A percentile compares a stretch with the other conserved stretches of the same genome.
phyloP scores from a whole-genome alignment of 1,140 invertebrate species.

The Rhizoglyphus robini region DNA sequence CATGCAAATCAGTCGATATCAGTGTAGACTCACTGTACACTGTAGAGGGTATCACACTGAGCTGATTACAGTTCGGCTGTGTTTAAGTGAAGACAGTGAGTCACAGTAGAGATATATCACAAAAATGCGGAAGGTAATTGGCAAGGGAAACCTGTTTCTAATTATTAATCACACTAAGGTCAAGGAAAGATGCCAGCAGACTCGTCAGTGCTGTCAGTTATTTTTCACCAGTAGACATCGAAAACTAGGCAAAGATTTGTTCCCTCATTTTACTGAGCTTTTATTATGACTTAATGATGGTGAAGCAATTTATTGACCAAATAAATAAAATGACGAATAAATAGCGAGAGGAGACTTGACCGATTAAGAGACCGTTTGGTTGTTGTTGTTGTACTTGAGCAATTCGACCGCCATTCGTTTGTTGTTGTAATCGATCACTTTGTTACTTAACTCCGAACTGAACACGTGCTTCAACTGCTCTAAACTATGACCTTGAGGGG shows the following conservation, averaged over 20 bases:
- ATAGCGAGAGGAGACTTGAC: neutral
- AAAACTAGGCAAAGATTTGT: neutral
- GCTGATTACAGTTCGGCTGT: too few relatives aligned
- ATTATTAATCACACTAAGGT: neutral
- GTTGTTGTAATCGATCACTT: slow-evolving; percentile 12
- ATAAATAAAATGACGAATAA: neutral
- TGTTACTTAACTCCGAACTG: neutral
- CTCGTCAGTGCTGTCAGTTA: too few relatives aligned
- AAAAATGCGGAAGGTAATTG: slow-evolving; percentile 7
- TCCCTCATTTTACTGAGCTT: neutral
- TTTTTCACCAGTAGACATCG: neutral
- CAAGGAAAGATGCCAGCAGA: slow-evolving; percentile 5
- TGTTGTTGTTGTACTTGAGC: neutral
- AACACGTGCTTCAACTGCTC: neutral
- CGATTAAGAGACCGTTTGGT: neutral
- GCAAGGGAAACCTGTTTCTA: slow-evolving; percentile 13
- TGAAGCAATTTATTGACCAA: neutral
- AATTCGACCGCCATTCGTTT: slow-evolving; percentile 3
- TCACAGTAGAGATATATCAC: neutral
- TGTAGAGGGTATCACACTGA: too few relatives aligned
- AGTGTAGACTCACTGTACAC: too few relatives aligned
- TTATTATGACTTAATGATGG: too few relatives aligned
- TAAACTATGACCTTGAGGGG: neutral
- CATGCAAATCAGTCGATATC: too few relatives aligned
- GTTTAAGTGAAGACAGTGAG: too few relatives aligned